Evolutionary conservation across 2,888 invertebrate genomes (phyloP), one percentile per base, ranked within the genome.

Genomic region (Sinotaia quadrata): DNA sequence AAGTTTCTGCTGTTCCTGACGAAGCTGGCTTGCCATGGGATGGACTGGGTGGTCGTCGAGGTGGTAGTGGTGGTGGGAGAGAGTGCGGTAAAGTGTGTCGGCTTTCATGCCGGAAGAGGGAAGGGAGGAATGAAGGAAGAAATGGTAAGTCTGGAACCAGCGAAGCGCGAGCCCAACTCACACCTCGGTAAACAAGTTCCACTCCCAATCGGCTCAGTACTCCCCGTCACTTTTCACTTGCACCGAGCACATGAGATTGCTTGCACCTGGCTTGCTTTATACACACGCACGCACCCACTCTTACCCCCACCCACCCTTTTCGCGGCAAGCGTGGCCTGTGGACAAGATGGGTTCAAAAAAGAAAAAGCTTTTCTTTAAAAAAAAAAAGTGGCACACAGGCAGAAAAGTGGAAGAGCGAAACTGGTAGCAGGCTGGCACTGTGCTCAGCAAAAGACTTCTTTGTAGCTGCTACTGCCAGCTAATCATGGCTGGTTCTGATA

Each of bases 61-160:
- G 12, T 44, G 47, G 27, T 44, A 36, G 47, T 66, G 57, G 34
- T 57, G 44, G 37, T 44, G 41, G 24, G 7, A 33, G 36, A 10
- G 49, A n/a, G 31, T 34, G 67, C 49, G 58, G 51, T 58, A 51
- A 10, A 58, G 51, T 10, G 57, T 21, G 29, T 67, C 57, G n/a
- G 58, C 67, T 58, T 58, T 67, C 67, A 67, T 58, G 49, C 21
- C 58, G 27, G 5, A 10, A 5, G n/a, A n/a, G n/a, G n/a, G n/a
- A n/a, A n/a, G n/a, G n/a, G n/a, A n/a, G n/a, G n/a, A n/a, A n/a
- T n/a, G n/a, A n/a, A n/a, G n/a, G n/a, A n/a, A n/a, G n/a, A n/a
- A n/a, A n/a, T n/a, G n/a, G n/a, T n/a, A n/a, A n/a, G n/a, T n/a
- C n/a, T n/a, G n/a, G n/a, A n/a, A n/a, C n/a, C n/a, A n/a, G n/a